Evolutionary conservation across 2,797 vertebrate species (phyloP).

Genomic region (Borostomias antarcticus): DNA sequence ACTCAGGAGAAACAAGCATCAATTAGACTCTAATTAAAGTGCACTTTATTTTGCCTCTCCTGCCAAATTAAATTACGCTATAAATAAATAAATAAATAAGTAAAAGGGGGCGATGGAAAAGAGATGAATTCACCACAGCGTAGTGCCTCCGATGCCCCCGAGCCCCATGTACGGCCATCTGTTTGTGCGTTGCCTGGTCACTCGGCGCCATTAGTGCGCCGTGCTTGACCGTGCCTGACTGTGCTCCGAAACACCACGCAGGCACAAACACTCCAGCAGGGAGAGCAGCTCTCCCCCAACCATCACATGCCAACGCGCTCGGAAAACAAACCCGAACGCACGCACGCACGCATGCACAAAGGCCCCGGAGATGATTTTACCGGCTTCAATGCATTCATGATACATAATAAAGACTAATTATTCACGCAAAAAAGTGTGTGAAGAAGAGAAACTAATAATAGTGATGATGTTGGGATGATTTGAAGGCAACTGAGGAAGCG

Average conservation of each 20-base stretch:
- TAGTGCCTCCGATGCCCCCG: constrained; percentile 46
- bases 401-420: constrained; percentile 20
- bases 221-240: too few relatives aligned
- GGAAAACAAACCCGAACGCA: too few relatives aligned
- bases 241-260: neutral
- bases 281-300: neutral
- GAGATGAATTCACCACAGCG: constrained; percentile 67
- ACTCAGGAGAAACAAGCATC: constrained; percentile 60
- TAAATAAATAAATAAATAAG: constrained; percentile 66
- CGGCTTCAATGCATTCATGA: constrained; percentile 27
- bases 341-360: neutral
- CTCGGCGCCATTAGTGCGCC: neutral
- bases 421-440: constrained; percentile 9
- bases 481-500: too few relatives aligned
- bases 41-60: constrained; percentile 69
- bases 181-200: constrained; percentile 25
- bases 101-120: constrained; percentile 53
- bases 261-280: neutral
- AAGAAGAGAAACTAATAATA: constrained; percentile 22
- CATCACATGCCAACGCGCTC: too few relatives aligned
- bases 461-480: constrained; percentile 15
- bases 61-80: constrained; percentile 78
- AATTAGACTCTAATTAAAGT: constrained; percentile 76
- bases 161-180: constrained; percentile 13
- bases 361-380: constrained; percentile 2